A percentile compares a stretch with the other conserved stretches of the same genome.
These are phyloP conservation scores for Trichosurus vulpecula DNA, from an alignment of 2,797 vertebrate species.

Conservation along the genomic window DNA sequence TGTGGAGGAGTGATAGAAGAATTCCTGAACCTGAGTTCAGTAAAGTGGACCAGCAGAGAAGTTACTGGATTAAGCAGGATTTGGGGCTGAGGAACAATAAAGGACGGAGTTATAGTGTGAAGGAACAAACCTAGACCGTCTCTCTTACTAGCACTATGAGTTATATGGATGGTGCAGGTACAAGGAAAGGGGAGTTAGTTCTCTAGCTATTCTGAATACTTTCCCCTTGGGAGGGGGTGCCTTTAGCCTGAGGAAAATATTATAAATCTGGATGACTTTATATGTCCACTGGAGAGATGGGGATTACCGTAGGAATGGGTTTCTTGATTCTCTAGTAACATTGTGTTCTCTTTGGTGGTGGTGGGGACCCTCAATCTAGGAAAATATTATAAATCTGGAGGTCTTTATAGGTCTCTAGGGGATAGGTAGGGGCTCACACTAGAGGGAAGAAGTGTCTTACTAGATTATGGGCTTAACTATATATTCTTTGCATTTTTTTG, in stretches of 20 bases:
- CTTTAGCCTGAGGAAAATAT: neutral
- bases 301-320: neutral
- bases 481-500: neutral
- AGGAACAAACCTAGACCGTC: neutral
- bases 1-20: neutral
- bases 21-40: neutral
- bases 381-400: neutral
- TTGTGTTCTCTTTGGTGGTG: neutral
- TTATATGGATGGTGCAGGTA: neutral
- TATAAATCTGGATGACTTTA: neutral
- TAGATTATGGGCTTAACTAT: neutral
- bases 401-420: neutral
- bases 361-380: neutral
- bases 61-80: neutral
- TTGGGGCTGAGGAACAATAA: neutral
- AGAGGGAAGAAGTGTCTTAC: neutral
- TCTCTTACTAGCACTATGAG: neutral
- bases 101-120: neutral
- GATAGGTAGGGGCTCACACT: neutral
- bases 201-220: neutral
- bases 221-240: neutral
- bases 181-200: neutral
- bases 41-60: neutral
- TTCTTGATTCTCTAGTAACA: neutral
- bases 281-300: neutral